phyloP scores from a whole-genome alignment of 2,888 invertebrate genomes.

The Cryptophagus acutangulus region DNA sequence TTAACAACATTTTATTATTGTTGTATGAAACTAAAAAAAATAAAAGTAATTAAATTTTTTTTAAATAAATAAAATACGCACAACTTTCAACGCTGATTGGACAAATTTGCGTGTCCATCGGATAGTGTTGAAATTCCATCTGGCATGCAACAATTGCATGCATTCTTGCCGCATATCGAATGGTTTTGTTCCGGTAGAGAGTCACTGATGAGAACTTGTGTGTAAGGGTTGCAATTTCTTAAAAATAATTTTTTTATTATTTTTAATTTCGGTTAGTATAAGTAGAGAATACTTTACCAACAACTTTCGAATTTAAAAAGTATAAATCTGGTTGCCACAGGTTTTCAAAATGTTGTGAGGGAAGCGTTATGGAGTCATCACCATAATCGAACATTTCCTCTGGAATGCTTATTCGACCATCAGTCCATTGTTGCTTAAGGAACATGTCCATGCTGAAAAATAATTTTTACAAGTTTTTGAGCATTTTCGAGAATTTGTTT shows the following conservation, averaged over 20 bases:
- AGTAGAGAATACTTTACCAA: conserved; percentile 53
- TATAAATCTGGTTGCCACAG: conserved; percentile 87
- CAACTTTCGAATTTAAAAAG: conserved; percentile 78
- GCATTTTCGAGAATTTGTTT: no score
- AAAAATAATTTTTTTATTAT: conserved; percentile 17
- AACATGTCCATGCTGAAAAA: conserved; percentile 79
- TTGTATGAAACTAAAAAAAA: conserved; percentile 70
- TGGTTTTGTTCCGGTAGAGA: conserved; percentile 73
- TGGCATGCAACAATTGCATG: conserved; percentile 81
- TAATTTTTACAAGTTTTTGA: conserved; percentile 5
- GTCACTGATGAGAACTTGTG: conserved; percentile 79
- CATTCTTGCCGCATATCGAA: conserved; percentile 75
- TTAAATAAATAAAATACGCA: conserved; percentile 59
- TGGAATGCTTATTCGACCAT: conserved; percentile 69
- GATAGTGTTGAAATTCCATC: conserved; percentile 82
- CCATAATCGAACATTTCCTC: conserved; percentile 75
- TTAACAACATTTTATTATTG: conserved; percentile 67
- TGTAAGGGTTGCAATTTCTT: conserved; percentile 76
- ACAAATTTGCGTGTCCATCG: conserved; percentile 81
- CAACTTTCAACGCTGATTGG: conserved; percentile 81
- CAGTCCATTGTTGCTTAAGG: conserved; percentile 75
- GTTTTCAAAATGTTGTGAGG: conserved; percentile 75
- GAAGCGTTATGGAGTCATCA: conserved; percentile 74
- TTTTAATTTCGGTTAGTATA: conserved; percentile 7
- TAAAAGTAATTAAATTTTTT: conserved; percentile 55